phyloP scores from a whole-genome alignment of 2,888 invertebrate genomes.

The Erebia aethiops region DNA sequence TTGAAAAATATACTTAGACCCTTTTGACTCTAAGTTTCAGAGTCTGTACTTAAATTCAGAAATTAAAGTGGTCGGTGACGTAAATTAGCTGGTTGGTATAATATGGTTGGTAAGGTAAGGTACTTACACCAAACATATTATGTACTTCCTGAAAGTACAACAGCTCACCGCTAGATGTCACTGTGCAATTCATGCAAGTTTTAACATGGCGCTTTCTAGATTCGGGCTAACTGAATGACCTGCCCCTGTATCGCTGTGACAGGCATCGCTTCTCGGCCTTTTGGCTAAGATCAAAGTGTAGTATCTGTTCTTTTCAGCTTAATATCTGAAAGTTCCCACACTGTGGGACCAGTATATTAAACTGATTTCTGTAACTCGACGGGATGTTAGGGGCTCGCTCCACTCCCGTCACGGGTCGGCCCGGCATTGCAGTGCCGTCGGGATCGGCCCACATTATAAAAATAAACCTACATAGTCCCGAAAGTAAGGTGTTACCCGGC shows the following conservation, averaged over 20 bases:
- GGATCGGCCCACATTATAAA: constrained; percentile 14
- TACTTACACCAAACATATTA: neutral
- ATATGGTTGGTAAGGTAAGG: too few species aligned
- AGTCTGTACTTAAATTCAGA: too few species aligned
- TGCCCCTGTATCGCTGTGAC: neutral
- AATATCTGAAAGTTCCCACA: constrained; percentile 10
- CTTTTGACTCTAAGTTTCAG: neutral
- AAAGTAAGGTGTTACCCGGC: too few species aligned
- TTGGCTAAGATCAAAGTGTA: constrained; percentile 9
- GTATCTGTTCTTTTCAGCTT: constrained; percentile 10
- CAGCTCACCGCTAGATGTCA: neutral
- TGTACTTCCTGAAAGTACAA: constrained; percentile 1
- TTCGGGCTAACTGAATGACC: neutral
- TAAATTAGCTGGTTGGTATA: neutral
- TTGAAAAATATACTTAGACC: neutral
- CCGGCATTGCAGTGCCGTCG: constrained; percentile 12
- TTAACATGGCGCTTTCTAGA: neutral
- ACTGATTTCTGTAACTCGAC: constrained; percentile 3
- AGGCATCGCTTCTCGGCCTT: constrained; percentile 2
- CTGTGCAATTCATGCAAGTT: neutral
- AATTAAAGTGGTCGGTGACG: too few species aligned
- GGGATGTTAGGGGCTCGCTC: constrained; percentile 11
- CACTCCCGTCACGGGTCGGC: constrained; percentile 13
- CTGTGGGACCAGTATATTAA: constrained; percentile 9
- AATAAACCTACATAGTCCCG: too few species aligned